These are phyloP conservation scores for Phyllostomus hastatus DNA, from an alignment of 2,113 vertebrate species.

Conservation along the genomic window DNA sequence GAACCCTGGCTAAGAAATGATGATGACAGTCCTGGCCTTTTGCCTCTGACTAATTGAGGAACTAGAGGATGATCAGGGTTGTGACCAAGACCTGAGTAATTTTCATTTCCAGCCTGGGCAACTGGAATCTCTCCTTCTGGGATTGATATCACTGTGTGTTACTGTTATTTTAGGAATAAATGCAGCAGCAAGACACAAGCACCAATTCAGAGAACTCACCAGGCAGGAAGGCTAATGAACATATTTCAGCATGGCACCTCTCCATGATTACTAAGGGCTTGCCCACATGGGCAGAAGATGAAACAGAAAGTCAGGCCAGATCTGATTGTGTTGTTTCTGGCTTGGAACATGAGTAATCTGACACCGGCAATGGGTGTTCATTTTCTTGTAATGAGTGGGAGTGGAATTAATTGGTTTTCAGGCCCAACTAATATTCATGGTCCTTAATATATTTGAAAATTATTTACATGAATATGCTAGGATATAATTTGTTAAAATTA, in stretches of 20 bases:
- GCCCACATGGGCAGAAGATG: neutral
- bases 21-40: constrained; percentile 10
- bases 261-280: constrained; percentile 32
- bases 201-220: neutral
- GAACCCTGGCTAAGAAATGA: neutral
- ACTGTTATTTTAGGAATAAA: neutral
- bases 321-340: constrained; percentile 22
- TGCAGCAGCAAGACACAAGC: neutral
- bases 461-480: neutral
- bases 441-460: neutral
- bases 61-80: neutral
- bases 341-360: neutral
- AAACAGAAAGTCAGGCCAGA: constrained; percentile 8
- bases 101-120: neutral
- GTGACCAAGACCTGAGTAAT: neutral
- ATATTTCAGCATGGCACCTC: neutral
- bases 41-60: neutral
- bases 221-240: neutral
- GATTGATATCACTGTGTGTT: neutral
- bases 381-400: neutral
- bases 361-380: neutral
- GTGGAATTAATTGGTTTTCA: constrained; percentile 7
- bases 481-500: neutral
- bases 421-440: neutral
- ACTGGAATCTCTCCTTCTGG: neutral